Evolutionary conservation across 2,113 vertebrate genomes (phyloP).

Genomic region (Malurus melanocephalus): DNA sequence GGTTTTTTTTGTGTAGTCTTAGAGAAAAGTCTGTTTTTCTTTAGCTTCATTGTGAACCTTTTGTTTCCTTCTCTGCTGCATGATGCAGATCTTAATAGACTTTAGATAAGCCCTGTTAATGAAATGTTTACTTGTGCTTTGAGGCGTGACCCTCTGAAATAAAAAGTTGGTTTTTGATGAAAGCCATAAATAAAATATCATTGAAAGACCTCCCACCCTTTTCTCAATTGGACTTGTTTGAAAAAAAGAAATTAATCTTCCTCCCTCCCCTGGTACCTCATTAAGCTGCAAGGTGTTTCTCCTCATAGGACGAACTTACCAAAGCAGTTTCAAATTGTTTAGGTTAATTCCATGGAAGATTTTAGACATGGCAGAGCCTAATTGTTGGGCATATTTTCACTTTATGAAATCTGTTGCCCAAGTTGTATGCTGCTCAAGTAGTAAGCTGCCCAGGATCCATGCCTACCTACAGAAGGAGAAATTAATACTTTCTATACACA

Average conservation of each 20-base stretch:
- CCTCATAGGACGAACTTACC: not conserved
- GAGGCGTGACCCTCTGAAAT: not conserved
- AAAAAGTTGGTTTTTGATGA: not conserved
- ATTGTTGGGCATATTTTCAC: not conserved
- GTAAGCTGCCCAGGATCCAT: not conserved
- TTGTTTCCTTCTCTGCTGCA: not conserved
- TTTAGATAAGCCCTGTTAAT: not conserved
- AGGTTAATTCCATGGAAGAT: not conserved
- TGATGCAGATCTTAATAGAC: not conserved
- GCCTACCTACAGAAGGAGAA: not conserved
- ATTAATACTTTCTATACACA: not conserved
- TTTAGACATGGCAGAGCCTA: not conserved
- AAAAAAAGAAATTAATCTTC: not conserved
- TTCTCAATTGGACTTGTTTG: not conserved
- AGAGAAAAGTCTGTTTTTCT: not conserved
- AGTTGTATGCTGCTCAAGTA: not conserved
- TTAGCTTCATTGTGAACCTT: not conserved
- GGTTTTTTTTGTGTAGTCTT: not conserved
- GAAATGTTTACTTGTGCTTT: conserved; percentile 7
- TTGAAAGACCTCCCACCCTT: not conserved
- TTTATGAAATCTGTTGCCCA: not conserved
- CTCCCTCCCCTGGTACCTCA: not conserved
- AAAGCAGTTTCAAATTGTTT: not conserved
- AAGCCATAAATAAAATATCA: not conserved
- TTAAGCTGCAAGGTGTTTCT: not conserved